Evolutionary conservation across 2,797 vertebrate genomes (phyloP).

Genomic region (Oreortyx pictus): DNA sequence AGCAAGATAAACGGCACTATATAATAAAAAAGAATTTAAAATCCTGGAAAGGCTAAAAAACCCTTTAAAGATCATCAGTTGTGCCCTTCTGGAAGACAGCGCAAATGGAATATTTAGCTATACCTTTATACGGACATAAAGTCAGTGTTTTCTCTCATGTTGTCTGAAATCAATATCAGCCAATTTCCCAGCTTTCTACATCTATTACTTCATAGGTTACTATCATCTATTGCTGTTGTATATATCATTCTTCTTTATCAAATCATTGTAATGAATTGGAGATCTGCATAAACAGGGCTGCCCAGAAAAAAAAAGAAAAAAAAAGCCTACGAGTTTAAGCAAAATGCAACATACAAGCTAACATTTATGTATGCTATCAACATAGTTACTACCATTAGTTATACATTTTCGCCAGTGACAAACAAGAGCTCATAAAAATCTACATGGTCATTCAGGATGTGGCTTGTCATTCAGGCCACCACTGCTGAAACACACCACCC

Average conservation of each 20-base stretch:
- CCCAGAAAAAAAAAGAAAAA: background rate
- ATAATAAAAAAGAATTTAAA: background rate
- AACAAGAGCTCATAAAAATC: too few species aligned
- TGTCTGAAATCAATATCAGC: conserved; percentile 1
- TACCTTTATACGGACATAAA: background rate
- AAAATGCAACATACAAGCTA: background rate
- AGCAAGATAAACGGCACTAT: too few species aligned
- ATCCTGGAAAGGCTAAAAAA: background rate
- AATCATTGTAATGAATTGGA: background rate
- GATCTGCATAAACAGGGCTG: background rate
- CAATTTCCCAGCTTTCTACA: background rate
- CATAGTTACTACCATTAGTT: background rate
- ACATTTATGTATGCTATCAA: background rate
- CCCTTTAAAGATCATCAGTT: background rate
- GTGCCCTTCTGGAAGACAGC: background rate
- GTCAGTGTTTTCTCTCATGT: background rate
- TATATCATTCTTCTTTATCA: background rate
- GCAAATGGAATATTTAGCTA: background rate
- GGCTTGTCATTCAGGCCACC: background rate
- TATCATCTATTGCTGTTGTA: background rate
- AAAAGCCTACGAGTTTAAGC: accelerated
- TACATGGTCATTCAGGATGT: background rate
- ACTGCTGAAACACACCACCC: background rate
- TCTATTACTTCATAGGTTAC: conserved; percentile 9
- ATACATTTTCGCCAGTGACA: too few species aligned